Conservation (phyloP, 2,113 vertebrate species). For the Arizona elegans region DNA sequence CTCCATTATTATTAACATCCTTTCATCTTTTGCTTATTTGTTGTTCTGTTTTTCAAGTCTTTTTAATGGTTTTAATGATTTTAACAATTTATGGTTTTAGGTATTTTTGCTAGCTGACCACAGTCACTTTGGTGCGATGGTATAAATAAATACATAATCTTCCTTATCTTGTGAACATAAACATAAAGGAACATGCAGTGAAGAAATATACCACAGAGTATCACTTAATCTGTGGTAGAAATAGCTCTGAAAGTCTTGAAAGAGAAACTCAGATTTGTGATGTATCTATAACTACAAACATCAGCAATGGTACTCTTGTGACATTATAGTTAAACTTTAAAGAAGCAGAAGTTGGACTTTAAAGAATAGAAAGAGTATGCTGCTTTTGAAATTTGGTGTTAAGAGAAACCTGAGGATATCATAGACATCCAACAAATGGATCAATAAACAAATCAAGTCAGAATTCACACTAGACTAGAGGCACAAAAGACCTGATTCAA, state of each 20-base stretch:
- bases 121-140: background rate
- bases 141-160: background rate
- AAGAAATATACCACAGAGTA: background rate
- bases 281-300: background rate
- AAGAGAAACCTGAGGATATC: background rate
- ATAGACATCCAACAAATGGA: background rate
- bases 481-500: background rate
- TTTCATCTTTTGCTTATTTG: background rate
- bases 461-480: background rate
- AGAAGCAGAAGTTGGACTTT: background rate
- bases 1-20: background rate
- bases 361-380: background rate
- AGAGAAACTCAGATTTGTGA: background rate
- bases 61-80: background rate
- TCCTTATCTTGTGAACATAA: background rate
- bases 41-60: background rate
- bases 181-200: background rate
- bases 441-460: background rate
- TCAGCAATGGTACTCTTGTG: background rate
- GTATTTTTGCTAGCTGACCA: background rate
- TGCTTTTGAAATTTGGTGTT: background rate
- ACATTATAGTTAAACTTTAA: background rate
- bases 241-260: background rate
- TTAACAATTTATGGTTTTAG: background rate
- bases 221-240: background rate